A percentile compares a stretch with the other conserved stretches of the same genome.
These are phyloP conservation scores for Dryas iulia DNA, from an alignment of 1,140 invertebrate genomes.

Conservation along the genomic window DNA sequence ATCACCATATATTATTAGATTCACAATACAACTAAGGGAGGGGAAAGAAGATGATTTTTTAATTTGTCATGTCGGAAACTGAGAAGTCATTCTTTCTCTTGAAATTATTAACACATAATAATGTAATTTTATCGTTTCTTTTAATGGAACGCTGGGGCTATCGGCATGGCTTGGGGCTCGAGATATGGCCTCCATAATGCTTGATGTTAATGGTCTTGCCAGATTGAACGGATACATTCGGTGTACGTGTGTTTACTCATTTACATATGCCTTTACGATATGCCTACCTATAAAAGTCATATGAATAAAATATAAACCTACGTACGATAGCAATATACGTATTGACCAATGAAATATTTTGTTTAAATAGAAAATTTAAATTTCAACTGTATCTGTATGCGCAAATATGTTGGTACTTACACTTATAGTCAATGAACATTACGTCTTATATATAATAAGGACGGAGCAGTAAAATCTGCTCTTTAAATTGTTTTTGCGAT, in stretches of 20 bases:
- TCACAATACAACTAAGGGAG: slow-evolving; percentile 40
- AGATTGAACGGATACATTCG: slow-evolving; percentile 42
- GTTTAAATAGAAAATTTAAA: slow-evolving; percentile 18
- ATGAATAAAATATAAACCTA: slow-evolving; percentile 23
- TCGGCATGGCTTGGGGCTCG: slow-evolving; percentile 54
- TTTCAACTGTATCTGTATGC: background rate
- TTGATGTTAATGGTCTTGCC: slow-evolving; percentile 65
- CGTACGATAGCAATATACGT: slow-evolving; percentile 19
- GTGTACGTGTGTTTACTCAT: slow-evolving; percentile 26
- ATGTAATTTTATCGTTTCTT: slow-evolving; percentile 75
- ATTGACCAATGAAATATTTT: slow-evolving; percentile 18
- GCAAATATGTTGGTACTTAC: background rate
- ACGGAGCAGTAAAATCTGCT: background rate
- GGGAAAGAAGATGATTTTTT: slow-evolving; percentile 39
- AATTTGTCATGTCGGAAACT: slow-evolving; percentile 53
- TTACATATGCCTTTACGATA: slow-evolving; percentile 30
- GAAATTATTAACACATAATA: slow-evolving; percentile 79
- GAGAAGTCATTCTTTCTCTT: slow-evolving; percentile 56
- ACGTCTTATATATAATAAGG: background rate
- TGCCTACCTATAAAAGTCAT: slow-evolving; percentile 31
- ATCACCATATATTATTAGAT: slow-evolving; percentile 39
- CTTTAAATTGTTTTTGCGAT: background rate
- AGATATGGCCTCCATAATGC: slow-evolving; percentile 66
- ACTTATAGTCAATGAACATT: background rate
- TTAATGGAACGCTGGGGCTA: slow-evolving; percentile 71